phyloP scores from a whole-genome alignment of 2,113 vertebrate genomes.

The Pteruthius melanotis region DNA sequence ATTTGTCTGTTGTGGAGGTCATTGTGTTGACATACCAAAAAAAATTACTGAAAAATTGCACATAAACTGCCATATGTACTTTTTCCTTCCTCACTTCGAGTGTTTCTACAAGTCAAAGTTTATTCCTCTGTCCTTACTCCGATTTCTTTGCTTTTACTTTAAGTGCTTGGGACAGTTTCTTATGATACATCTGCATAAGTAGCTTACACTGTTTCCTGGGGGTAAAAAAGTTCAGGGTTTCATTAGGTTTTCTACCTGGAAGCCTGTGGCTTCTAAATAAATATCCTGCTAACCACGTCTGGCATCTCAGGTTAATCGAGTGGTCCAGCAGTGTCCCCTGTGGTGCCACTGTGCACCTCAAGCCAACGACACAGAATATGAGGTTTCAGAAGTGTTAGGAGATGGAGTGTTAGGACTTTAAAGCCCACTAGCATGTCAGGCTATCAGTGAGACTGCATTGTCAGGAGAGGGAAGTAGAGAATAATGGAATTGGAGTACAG shows the following conservation, averaged over 20 bases:
- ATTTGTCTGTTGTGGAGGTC: background rate
- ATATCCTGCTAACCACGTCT: background rate
- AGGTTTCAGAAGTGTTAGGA: background rate
- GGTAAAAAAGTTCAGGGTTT: background rate
- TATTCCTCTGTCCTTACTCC: background rate
- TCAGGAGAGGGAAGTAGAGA: background rate
- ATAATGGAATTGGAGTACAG: background rate
- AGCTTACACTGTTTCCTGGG: background rate
- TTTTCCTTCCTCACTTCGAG: background rate
- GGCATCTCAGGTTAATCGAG: background rate
- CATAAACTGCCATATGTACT: background rate
- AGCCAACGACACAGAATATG: background rate
- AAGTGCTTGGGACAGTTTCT: background rate
- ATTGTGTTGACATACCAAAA: background rate
- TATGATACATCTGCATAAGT: background rate
- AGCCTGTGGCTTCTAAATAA: background rate
- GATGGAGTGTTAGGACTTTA: background rate
- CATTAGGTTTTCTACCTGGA: background rate
- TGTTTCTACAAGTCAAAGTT: background rate
- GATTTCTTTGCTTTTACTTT: background rate
- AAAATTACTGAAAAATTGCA: background rate
- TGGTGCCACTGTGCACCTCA: background rate
- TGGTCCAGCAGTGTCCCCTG: background rate
- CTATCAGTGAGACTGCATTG: background rate
- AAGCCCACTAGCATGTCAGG: background rate